These are phyloP conservation scores for Drosophila mimetica DNA, from an alignment of 2,888 invertebrate genomes.

Conservation along the genomic window DNA sequence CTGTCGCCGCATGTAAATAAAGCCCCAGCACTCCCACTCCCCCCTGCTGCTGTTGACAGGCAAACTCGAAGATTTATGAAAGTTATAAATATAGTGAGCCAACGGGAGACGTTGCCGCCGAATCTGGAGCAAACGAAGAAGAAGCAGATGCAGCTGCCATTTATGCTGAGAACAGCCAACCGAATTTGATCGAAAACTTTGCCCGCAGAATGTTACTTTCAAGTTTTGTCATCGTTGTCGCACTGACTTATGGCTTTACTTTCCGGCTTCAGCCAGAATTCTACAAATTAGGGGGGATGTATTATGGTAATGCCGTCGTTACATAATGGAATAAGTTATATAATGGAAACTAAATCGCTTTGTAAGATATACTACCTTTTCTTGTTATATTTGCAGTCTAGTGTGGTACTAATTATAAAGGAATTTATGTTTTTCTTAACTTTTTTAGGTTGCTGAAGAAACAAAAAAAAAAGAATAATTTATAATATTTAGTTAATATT, in stretches of 20 bases:
- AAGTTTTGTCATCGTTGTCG: constrained; percentile 18
- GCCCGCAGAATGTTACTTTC: constrained; percentile 26
- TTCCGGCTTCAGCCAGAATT: neutral
- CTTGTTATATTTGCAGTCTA: no score
- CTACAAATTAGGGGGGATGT: neutral
- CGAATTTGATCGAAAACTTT: constrained; percentile 43
- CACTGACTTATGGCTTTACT: constrained; percentile 15
- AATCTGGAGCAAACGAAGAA: constrained; percentile 43
- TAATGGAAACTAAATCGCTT: neutral
- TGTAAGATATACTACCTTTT: no score
- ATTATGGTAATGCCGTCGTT: neutral
- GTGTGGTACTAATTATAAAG: no score
- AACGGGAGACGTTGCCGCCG: constrained; percentile 11
- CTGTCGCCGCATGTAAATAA: constrained; percentile 44
- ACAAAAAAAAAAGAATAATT: no score
- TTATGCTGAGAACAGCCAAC: constrained; percentile 12
- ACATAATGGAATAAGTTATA: no score
- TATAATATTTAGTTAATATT: no score
- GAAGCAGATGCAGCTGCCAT: constrained; percentile 36
- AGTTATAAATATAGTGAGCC: constrained; percentile 47
- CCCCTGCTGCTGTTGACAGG: constrained; percentile 37
- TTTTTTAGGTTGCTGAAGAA: no score
- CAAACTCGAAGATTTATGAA: constrained; percentile 48
- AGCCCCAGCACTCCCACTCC: neutral
- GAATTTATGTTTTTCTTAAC: no score